Evolutionary conservation across 2,113 vertebrate genomes (phyloP).

Genomic region (Hippoglossus stenolepis): DNA sequence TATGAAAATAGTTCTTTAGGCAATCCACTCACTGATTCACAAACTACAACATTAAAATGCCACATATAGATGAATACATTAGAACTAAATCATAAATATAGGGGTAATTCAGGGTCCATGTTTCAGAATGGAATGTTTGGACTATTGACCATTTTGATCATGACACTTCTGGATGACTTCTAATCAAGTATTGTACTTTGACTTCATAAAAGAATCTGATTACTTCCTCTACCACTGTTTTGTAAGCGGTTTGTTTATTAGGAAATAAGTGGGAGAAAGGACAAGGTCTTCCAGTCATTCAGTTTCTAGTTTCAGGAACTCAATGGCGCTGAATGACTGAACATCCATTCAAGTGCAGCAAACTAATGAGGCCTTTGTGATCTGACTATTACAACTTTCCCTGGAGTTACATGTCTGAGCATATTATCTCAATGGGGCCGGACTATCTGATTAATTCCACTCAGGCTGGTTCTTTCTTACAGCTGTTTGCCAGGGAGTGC

Average conservation of each 20-base stretch:
- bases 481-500: conserved; percentile 14
- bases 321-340: conserved; percentile 28
- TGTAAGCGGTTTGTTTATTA: not conserved
- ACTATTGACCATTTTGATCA: not conserved
- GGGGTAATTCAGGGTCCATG: not conserved
- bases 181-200: too few species aligned
- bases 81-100: not conserved
- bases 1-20: too few species aligned
- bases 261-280: not conserved
- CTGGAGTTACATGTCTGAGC: conserved; percentile 22
- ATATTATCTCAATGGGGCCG: conserved; percentile 19
- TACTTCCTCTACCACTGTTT: not conserved
- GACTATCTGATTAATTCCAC: conserved; percentile 15
- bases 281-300: conserved; percentile 25
- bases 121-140: not conserved
- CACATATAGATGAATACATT: not conserved
- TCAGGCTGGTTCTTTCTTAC: conserved; percentile 5
- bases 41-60: too few species aligned
- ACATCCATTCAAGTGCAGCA: conserved; percentile 56
- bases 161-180: not conserved
- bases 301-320: conserved; percentile 48
- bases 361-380: conserved; percentile 36
- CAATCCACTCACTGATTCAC: too few species aligned
- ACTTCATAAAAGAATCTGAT: too few species aligned
- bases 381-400: conserved; percentile 43